Base-by-base conservation (phyloP, 1,140 invertebrate genomes). In the Danaus plexippus region DNA sequence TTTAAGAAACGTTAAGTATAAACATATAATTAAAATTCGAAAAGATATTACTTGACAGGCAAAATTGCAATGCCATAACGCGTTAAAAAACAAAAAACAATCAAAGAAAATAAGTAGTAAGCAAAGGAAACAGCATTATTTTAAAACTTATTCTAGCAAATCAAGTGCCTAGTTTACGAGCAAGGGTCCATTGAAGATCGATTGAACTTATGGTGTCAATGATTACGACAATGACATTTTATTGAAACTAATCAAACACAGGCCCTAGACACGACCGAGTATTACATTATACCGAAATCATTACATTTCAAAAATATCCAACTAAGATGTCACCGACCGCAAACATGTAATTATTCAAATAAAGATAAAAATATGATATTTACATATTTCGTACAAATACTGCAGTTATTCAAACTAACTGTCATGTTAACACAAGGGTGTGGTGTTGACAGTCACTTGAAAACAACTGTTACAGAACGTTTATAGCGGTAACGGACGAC, bases 181-280 rank as follows among this genome's bases (percentile, higher is more conserved):
- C 12, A 41, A 6, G 48, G 46, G 48, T 41, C 12, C 11, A 41
- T 43, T 51, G 13, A 32, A 32, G 43, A 54, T 54, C 55, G 58
- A 64, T 64, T 57, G 62, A 47, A 41, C 15, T 45, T 44, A 49
- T 59, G 50, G 64, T 62, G 64, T 62, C 59, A 55, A 56, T 61
- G 59, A 61, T 59, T 55, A 61, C 51, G 54, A 58, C 64, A 66
- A 66, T 66, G 59, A 62, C 59, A 52, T 45, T 57, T 66, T 54
- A 59, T 66, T 66, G 57, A 11, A 54, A 15, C 42, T 54, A 58
- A 54, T 56, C 57, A 66, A 50, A 53, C 51, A 59, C 59, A 42
- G 42, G 49, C 53, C 59, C 59, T 61, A 47, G 54, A 61, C 52
- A 59, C 5, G 7, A 32, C 2, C 22, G 5, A 32, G 22, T 32